Percentiles rank a stretch among this genome's conserved stretches.
Conservation (phyloP, 2,888 invertebrate species). For the Chalcis sispes region DNA sequence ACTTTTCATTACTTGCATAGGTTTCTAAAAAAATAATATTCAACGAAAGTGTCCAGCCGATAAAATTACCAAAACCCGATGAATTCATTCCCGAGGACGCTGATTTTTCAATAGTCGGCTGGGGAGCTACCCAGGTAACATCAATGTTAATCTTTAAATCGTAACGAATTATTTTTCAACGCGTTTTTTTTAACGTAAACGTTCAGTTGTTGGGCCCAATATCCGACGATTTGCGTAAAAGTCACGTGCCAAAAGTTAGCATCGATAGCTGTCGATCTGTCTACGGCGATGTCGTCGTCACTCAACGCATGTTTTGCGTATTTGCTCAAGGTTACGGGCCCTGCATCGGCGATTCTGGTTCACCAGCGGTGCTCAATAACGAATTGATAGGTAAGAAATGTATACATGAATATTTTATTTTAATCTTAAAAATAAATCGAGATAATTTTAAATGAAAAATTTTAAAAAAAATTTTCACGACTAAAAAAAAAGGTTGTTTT, state of each 20-base stretch:
- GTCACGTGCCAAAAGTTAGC: conserved; percentile 60
- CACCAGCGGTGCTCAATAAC: conserved; percentile 60
- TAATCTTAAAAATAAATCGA: too few relatives aligned
- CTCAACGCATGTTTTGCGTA: conserved; percentile 65
- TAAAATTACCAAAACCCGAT: conserved; percentile 58
- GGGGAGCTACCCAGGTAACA: conserved; percentile 62
- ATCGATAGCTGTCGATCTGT: conserved; percentile 57
- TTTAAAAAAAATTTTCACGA: not conserved
- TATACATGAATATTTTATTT: too few relatives aligned
- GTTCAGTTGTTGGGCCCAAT: conserved; percentile 61
- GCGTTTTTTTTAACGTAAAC: conserved; percentile 5
- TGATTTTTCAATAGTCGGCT: conserved; percentile 62
- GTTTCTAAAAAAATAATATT: conserved; percentile 58
- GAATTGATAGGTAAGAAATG: conserved; percentile 61
- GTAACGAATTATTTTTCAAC: not conserved
- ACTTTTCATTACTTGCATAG: conserved; percentile 53
- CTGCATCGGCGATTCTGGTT: conserved; percentile 67
- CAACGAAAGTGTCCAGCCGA: conserved; percentile 59
- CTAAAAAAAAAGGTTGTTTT: not conserved
- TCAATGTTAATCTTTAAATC: not conserved
- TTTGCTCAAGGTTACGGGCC: conserved; percentile 58
- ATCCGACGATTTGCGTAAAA: conserved; percentile 60
- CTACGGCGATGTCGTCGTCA: conserved; percentile 57
- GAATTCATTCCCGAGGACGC: conserved; percentile 49
- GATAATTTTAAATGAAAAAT: not conserved